Base-by-base conservation (phyloP, 2,113 vertebrate species). In the Piprites chloris region DNA sequence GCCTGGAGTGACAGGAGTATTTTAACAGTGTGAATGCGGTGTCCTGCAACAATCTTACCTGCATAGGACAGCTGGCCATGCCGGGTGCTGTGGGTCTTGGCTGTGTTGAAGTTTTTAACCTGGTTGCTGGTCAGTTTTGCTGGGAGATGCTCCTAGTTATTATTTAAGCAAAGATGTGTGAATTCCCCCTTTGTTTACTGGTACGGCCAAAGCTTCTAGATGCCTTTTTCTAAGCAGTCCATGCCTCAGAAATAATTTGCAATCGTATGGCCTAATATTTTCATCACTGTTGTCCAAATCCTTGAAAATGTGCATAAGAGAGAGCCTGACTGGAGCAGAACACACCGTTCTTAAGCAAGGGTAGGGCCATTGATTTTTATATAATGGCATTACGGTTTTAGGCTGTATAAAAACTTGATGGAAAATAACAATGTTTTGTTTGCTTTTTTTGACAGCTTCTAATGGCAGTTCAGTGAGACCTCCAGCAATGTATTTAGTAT, bases 381-480 rank as follows among this genome's bases (percentile, higher is more conserved):
- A 47, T 44, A 71, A 87, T 24, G 37, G 72, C 84, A 61, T 85
- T 55, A 61, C 32, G 86, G 10, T 74, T 95, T 89, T 56, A 90
- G 85, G 90, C 76, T 90, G 47, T 78, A 46, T 84, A 87, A 93
- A 93, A 93, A 52, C 56, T 91, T 62, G 72, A 47, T 84, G 47
- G 47, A 78, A 93, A 94, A 83, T 72, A 75, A 73, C 44, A 74
- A 88, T 63, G 85, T 61, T 92, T 81, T 86, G 69, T 86, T 96
- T 95, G 76, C 61, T 75, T 93, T 94, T 94, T 91, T 88, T 96
- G 95, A 91, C 85, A 71, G 87, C 83, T 88, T 73, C 75, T 96
- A 87, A 84, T 65, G 84, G 72, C 76, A 81, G 61, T 53, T 92
- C 79, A 78, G 52, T 49, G 76, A 92, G 79, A 95, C 88, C 50